Percentiles rank a stretch among this genome's conserved stretches.
phyloP scores from a whole-genome alignment of 2,797 vertebrate species.

The Trichosurus vulpecula region DNA sequence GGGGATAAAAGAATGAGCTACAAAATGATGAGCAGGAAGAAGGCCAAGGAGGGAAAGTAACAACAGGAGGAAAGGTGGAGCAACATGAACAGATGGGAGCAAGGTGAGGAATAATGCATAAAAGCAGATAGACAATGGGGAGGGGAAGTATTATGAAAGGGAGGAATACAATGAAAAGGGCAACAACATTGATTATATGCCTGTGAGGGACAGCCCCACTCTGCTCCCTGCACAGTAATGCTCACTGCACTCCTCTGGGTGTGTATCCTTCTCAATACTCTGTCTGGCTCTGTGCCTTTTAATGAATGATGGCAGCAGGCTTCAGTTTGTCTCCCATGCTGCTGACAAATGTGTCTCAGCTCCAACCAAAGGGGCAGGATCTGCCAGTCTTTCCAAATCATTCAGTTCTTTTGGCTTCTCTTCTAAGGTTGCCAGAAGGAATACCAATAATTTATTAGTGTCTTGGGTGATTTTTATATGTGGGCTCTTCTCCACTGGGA shows the following conservation, averaged over 20 bases:
- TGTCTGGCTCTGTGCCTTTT: neutral
- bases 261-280: neutral
- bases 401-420: neutral
- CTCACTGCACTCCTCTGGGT: neutral
- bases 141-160: neutral
- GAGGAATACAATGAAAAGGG: neutral
- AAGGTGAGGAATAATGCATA: neutral
- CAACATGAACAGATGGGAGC: neutral
- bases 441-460: neutral
- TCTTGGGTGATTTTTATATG: slow-evolving; percentile 2
- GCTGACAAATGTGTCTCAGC: neutral
- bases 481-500: neutral
- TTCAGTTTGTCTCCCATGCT: neutral
- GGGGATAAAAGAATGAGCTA: neutral
- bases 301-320: neutral
- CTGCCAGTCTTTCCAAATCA: neutral
- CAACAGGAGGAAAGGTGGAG: neutral
- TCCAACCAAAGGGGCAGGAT: neutral
- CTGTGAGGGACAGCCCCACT: neutral
- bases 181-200: neutral
- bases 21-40: neutral
- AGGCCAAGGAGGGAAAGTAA: neutral
- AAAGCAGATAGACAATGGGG: neutral
- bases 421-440: slow-evolving; percentile 23
- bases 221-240: neutral